Evolutionary conservation across 1,140 invertebrate genomes (phyloP).

Genomic region (Listronotus oregonensis): DNA sequence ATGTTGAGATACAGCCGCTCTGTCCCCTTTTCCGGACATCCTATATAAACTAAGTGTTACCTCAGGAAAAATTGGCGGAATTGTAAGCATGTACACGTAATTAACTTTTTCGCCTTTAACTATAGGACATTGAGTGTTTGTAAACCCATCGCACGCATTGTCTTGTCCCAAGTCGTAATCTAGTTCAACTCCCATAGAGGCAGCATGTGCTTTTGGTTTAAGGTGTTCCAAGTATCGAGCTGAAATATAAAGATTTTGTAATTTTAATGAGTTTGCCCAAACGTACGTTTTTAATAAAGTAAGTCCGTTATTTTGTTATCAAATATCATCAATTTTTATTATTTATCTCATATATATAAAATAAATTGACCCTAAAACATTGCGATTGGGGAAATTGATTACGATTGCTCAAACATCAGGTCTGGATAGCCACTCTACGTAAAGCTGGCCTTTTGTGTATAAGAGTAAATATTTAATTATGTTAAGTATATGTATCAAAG

Average conservation of each 20-base stretch:
- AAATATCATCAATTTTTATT: too few species aligned
- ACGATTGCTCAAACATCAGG: too few species aligned
- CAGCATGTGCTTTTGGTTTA: conserved; percentile 29
- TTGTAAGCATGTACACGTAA: conserved; percentile 28
- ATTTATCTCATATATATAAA: too few species aligned
- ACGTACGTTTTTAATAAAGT: neutral
- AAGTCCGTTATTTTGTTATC: too few species aligned
- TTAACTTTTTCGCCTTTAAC: conserved; percentile 29
- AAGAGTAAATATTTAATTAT: too few species aligned
- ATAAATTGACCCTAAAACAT: too few species aligned
- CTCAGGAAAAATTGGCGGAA: conserved; percentile 35
- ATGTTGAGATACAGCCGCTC: too few species aligned
- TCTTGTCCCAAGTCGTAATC: conserved; percentile 34
- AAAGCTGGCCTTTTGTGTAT: too few species aligned
- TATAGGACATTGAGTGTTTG: conserved; percentile 39
- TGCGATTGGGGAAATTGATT: too few species aligned
- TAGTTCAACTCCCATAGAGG: conserved; percentile 25
- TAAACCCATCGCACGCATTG: conserved; percentile 37
- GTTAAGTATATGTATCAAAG: too few species aligned
- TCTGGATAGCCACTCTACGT: too few species aligned
- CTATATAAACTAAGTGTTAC: conserved; percentile 15
- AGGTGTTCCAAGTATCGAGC: conserved; percentile 33
- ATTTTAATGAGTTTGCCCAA: neutral
- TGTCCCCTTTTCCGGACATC: too few species aligned
- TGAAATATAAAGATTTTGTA: conserved; percentile 19